Percentiles rank a stretch among this genome's conserved stretches.
Conservation (phyloP, 64 coral and sea anemone genomes). For the Stichodactyla mertensii region DNA sequence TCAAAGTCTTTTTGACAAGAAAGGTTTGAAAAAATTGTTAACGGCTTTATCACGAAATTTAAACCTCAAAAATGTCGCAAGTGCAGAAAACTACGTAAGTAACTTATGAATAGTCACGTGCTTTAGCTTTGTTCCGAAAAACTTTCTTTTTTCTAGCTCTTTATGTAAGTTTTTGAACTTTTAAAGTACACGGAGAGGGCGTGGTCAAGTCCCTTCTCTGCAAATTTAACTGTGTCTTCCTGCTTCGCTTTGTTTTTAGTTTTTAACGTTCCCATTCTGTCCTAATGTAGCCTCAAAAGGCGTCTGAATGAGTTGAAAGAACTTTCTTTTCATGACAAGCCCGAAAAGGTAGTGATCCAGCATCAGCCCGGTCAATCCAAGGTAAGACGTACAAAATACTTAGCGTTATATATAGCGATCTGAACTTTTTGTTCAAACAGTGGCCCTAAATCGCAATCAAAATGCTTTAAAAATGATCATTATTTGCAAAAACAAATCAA, state of each 20-base stretch:
- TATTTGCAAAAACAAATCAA: too few species aligned
- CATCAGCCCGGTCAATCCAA: background rate
- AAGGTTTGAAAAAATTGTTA: background rate
- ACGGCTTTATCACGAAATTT: background rate
- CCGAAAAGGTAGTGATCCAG: background rate
- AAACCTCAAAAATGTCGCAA: background rate
- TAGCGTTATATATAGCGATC: background rate
- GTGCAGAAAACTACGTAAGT: constrained; percentile 4
- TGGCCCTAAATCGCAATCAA: too few species aligned
- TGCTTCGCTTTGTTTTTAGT: background rate
- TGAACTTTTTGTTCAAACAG: background rate
- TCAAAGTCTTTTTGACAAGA: background rate
- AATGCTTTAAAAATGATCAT: too few species aligned
- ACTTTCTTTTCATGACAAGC: background rate
- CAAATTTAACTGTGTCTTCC: background rate
- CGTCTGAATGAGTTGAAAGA: background rate
- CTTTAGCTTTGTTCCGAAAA: background rate
- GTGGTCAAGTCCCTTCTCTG: background rate
- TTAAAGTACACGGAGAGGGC: background rate
- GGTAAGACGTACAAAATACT: background rate
- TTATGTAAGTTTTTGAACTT: background rate
- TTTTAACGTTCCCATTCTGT: background rate
- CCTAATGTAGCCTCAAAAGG: background rate
- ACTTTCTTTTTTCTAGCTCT: background rate
- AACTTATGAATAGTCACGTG: background rate